A percentile compares a stretch with the other conserved stretches of the same genome.
Evolutionary conservation across 2,113 vertebrate genomes (phyloP).

Genomic region (Morone chrysops): DNA sequence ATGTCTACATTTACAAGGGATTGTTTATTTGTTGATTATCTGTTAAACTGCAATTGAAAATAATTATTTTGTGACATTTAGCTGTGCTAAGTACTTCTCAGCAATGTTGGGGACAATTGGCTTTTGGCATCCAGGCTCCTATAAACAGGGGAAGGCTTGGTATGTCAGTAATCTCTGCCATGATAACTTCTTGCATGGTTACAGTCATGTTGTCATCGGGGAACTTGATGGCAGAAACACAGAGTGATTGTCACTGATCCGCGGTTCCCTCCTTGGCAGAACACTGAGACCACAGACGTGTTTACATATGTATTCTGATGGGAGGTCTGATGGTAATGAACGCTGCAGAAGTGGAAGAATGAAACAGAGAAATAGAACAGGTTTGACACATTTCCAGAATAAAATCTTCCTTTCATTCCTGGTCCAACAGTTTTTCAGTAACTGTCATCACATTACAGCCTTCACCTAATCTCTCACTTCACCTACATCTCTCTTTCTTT

Average conservation of each 20-base stretch:
- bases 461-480: background rate
- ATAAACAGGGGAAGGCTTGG: constrained; percentile 23
- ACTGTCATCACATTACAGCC: constrained; percentile 16
- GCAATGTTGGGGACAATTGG: constrained; percentile 34
- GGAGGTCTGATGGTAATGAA: constrained; percentile 38
- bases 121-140: constrained; percentile 41
- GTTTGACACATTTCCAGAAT: constrained; percentile 36
- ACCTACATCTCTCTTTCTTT: background rate
- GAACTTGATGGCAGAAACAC: constrained; percentile 28
- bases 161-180: constrained; percentile 43
- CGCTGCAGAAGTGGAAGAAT: constrained; percentile 5
- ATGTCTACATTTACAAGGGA: constrained; percentile 8
- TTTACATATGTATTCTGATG: constrained; percentile 53
- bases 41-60: constrained; percentile 21
- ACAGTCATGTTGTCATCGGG: constrained; percentile 48
- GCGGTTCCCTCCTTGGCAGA: constrained; percentile 44
- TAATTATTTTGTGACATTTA: constrained; percentile 38
- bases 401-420: constrained; percentile 4
- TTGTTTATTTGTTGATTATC: constrained; percentile 42
- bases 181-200: constrained; percentile 6
- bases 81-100: constrained; percentile 21
- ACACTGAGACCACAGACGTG: constrained; percentile 46
- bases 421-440: constrained; percentile 6
- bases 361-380: constrained; percentile 43
- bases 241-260: constrained; percentile 44